Evolutionary conservation across 2,888 invertebrate species (phyloP), one percentile per base, ranked within the genome.

Genomic region (Mythimna vitellina): DNA sequence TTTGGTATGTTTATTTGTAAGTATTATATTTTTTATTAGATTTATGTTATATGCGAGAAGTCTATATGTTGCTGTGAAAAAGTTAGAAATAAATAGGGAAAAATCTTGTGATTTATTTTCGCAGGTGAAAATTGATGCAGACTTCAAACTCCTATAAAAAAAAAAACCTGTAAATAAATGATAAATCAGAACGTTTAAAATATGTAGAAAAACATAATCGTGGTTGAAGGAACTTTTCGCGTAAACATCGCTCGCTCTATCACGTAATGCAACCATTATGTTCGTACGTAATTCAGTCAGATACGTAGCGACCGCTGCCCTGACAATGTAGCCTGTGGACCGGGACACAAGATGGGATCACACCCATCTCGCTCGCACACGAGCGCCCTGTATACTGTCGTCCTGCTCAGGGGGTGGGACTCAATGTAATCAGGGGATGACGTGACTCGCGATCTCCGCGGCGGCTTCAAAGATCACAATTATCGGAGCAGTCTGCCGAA

Each of bases 311-410:
- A 89, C 91, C 90, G 91, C 92, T 93, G 91, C 92, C 91, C 92
- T 96, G 96, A 96, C 96, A 95, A 96, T 93, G 93, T 96, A 96
- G 95, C 96, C 96, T 96, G 95, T 95, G 93, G 96, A 96, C 96
- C 88, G 94, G 93, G 93, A 92, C 92, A 97, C 97, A 97, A 97
- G 97, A 97, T 97, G 97, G 97, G 97, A 95, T 95, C 94, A 91
- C 95, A 89, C 86, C 95, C 86, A 87, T 93, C 94, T 90, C 93
- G 29, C 88, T 96, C 90, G 46, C 89, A 71, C 93, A 10, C 76
- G 20, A 54, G 2, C 17, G 7, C 7, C n/a, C 38, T 56, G 29
- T 46, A 60, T 88, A 81, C 76, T 65, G 70, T 89, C 83, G 75
- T 94, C 94, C 87, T 92, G 70, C 88, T 93, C 93, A 89, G 92